Conservation (phyloP, 2,113 vertebrate species). For the Formicarius rufipectus region DNA sequence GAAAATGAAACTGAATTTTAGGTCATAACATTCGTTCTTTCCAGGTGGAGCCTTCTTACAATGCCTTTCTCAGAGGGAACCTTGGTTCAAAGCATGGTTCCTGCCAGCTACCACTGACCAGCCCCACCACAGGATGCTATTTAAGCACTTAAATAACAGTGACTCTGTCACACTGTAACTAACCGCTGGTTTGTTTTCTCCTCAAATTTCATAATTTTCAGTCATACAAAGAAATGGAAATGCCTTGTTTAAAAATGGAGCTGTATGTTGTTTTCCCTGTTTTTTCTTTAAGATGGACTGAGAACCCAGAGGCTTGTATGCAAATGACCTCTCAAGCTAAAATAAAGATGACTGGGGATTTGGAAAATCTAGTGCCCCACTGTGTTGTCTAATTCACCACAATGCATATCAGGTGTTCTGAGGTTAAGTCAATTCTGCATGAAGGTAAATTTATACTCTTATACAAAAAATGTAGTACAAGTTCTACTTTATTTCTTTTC, state of each 20-base stretch:
- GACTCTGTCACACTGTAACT: not conserved
- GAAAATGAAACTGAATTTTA: not conserved
- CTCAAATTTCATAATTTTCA: slow-evolving; percentile 28
- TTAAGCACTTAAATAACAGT: slow-evolving; percentile 29
- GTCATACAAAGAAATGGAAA: not conserved
- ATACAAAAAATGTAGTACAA: not conserved
- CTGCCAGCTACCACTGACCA: not conserved
- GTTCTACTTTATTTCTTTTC: not conserved
- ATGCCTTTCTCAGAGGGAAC: not conserved
- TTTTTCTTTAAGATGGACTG: not conserved
- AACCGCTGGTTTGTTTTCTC: slow-evolving; percentile 12
- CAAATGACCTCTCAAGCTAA: not conserved
- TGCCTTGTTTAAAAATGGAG: not conserved
- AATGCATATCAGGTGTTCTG: not conserved
- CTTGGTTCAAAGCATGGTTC: not conserved
- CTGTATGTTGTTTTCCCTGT: not conserved
- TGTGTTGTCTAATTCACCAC: not conserved
- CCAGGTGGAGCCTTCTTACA: not conserved
- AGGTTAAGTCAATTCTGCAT: not conserved
- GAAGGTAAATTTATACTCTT: not conserved
- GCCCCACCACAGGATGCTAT: slow-evolving; percentile 14
- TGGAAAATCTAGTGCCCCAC: not conserved
- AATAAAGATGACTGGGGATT: not conserved
- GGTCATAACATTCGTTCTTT: not conserved
- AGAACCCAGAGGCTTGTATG: not conserved